Conservation (phyloP, 2,797 vertebrate genomes). For the Steatocranus sp. region DNA sequence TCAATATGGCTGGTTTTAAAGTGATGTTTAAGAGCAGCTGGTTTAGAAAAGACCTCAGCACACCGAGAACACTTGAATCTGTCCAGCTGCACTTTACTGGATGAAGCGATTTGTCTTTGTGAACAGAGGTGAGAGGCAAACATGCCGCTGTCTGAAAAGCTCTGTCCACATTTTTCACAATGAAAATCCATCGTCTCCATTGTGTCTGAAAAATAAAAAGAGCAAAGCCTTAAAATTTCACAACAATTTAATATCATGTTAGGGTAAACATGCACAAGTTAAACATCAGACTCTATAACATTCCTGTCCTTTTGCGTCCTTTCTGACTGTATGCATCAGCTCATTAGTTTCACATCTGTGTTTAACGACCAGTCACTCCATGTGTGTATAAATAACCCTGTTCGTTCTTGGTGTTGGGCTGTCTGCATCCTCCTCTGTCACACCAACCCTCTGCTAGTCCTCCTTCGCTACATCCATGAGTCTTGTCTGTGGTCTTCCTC, state of each 20-base stretch:
- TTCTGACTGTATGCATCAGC: neutral
- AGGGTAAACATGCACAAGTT: neutral
- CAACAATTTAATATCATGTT: neutral
- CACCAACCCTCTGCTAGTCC: neutral
- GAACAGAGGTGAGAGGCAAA: constrained; percentile 68
- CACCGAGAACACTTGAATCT: constrained; percentile 74
- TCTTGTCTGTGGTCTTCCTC: neutral
- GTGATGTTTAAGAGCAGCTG: constrained; percentile 74
- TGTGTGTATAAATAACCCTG: neutral
- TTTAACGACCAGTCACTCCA: neutral
- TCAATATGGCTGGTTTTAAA: constrained; percentile 70
- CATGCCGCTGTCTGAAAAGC: constrained; percentile 58
- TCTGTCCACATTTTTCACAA: constrained; percentile 71
- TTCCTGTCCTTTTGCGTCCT: fast-evolving
- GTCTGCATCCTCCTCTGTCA: neutral
- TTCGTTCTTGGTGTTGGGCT: neutral
- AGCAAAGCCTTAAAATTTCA: neutral
- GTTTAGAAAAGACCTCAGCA: constrained; percentile 57
- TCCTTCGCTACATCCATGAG: neutral
- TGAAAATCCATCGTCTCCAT: constrained; percentile 70
- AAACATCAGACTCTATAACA: neutral
- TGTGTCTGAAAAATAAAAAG: constrained; percentile 32
- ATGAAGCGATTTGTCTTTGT: neutral
- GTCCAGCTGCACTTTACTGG: neutral
- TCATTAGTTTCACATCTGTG: neutral